phyloP scores from a whole-genome alignment of 2,113 vertebrate genomes.

The Phoxinus phoxinus region DNA sequence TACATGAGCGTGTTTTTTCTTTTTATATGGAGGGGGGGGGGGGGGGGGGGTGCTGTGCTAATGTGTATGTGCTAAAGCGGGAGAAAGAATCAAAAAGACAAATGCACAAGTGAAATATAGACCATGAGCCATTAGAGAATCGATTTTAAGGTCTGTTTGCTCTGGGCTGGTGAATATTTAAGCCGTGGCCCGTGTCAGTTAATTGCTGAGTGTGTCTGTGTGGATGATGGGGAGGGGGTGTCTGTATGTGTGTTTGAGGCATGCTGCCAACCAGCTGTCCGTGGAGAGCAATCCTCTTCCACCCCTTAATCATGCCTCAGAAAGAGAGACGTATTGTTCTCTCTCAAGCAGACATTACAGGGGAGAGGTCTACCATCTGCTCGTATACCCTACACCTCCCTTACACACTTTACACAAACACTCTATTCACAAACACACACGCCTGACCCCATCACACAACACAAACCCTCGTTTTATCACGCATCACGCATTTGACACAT shows the following conservation, averaged over 20 bases:
- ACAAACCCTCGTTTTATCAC: neutral
- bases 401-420: slow-evolving; percentile 46
- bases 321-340: slow-evolving; percentile 81
- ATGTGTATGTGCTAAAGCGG: neutral
- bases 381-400: slow-evolving; percentile 57
- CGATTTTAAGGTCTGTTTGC: slow-evolving; percentile 63
- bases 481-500: neutral
- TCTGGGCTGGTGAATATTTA: slow-evolving; percentile 76
- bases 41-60: neutral
- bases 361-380: slow-evolving; percentile 80
- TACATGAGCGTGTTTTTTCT: too few relatives aligned
- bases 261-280: slow-evolving; percentile 80
- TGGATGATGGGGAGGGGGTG: slow-evolving; percentile 57
- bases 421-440: slow-evolving; percentile 41
- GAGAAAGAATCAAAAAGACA: neutral
- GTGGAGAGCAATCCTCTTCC: slow-evolving; percentile 69
- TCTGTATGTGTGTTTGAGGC: slow-evolving; percentile 62
- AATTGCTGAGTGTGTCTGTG: slow-evolving; percentile 72
- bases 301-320: slow-evolving; percentile 73
- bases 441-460: slow-evolving; percentile 18
- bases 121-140: slow-evolving; percentile 56
- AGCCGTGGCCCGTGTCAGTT: slow-evolving; percentile 74
- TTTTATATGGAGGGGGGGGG: too few relatives aligned
- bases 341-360: slow-evolving; percentile 72
- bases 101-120: slow-evolving; percentile 17